Base-by-base conservation (phyloP, 2,888 invertebrate species). In the Timema cristinae region DNA sequence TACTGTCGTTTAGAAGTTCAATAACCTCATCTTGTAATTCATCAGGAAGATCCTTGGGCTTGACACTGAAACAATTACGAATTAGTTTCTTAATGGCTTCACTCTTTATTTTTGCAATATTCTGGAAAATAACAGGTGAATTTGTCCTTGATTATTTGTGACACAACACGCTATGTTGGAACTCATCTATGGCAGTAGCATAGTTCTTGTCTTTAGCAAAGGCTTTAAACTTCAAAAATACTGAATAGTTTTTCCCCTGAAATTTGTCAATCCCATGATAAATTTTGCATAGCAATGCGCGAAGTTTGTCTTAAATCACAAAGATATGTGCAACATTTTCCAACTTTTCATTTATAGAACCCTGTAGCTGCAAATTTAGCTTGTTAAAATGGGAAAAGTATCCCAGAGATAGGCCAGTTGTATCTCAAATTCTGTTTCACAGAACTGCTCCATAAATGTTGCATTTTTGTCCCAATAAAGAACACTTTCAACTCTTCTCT, bases 391-490 rank as follows among this genome's bases (percentile, higher is more conserved):
- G 56, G 11, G n/a, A 13, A 56, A 56, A 56, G 6, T n/a, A n/a
- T n/a, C n/a, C n/a, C n/a, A n/a, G n/a, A 56, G 56, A 56, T 56
- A 56, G 56, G 56, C 56, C 56, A 56, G 56, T 56, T 56, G 56
- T 56, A 9, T 7, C 11, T 7, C 56, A 56, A 6, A 56, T 56
- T 56, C 15, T 16, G 11, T 13, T 13, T 56, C 56, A 56, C 56
- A 15, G 6, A 56, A 56, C 6, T 7, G 56, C 56, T 56, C 7
- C 56, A 56, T 16, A 7, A 56, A 56, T 56, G 6, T 56, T 56
- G 7, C 11, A 56, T 56, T 56, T 56, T 56, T 16, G 7, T 7
- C 6, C 15, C 56, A 56, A 56, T 56, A 10, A 56, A 56, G 15
- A 56, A 6, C 56, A 56, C 6, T 56, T 56, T 56, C 56, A 56